Base-by-base conservation (phyloP, 2,113 vertebrate species). In the Manacus vitellinus region DNA sequence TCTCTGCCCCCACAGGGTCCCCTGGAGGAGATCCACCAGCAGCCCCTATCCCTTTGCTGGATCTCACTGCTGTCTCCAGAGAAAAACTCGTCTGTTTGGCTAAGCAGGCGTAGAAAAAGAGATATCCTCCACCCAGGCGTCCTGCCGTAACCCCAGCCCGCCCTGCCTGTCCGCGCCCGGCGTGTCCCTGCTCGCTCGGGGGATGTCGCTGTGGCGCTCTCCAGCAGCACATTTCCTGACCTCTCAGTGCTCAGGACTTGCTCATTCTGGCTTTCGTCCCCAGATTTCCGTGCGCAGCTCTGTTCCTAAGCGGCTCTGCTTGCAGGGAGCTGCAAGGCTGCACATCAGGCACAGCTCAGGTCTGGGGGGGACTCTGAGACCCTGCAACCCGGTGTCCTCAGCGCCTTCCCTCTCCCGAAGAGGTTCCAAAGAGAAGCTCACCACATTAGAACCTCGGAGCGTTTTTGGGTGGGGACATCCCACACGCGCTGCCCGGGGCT, bases 131-230 rank as follows among this genome's bases (percentile, higher is more conserved):
- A 4, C 18, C 10, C 33, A 0, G 23, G 35, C 18, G 78, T n/a
- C 46, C 88, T 10, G 63, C 85, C 0, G 0, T 20, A 6, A 10
- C 33, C 66, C 56, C 61, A 15, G 74, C 74, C 43, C 85, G 71
- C 74, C 43, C 81, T 9, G 81, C 74, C 70, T 3, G 51, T 39
- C 59, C 4, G 0, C 6, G 52, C n/a, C 12, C 4, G 3, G 54
- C 14, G 2, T 18, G 74, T 59, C 78, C 41, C 59, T 7, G 25
- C 83, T 61, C 2, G 5, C 10, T 1, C 62, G 1, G 62, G 31
- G 24, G 89, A 74, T 91, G 93, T 89, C 94, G 41, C 93, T 96
- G 91, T 91, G n/a, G 35, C n/a, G 30, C 81, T 74, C 80, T 71
- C 49, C 81, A 67, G 55, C 51, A 35, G n/a, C 2, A 0, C 47